Evolutionary conservation across 2,888 invertebrate genomes (phyloP), one percentile per base, ranked within the genome.

Genomic region (Drosophila trichaetosa): DNA sequence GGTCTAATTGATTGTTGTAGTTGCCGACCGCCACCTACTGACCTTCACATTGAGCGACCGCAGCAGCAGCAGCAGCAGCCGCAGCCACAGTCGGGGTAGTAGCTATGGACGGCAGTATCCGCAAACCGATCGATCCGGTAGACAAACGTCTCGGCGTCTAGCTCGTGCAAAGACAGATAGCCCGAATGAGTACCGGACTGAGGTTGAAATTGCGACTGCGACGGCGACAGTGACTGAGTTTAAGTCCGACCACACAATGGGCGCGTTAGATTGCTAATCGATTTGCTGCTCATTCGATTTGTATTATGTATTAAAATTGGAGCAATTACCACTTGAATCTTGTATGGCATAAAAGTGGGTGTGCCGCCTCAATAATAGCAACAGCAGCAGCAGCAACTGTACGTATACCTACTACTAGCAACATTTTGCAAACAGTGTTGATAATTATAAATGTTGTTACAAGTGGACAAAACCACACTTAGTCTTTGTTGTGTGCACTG

Each of bases 291-390:
- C 89, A 85, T 85, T 89, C 83, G 84, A 80, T 88, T 88, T 82
- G 86, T 85, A 85, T 85, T 88, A 85, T 81, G 85, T 84, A 87
- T 87, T 90, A 90, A 87, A 87, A 87, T 90, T 87, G 88, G 90
- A 90, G 90, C 90, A 90, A 87, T 87, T 90, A 90, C 90, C 89
- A 86, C 90, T 86, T 78, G 87, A 80, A 78, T 88, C 90, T 78
- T 71, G 85, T 83, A 90, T 89, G 89, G 62, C 80, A 88, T 83
- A 76, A 80, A 89, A 80, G 90, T 89, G 90, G 90, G 85, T 86
- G 85, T 86, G 85, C 87, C 86, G 65, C 69, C 66, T 66, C 66
- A 75, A 21, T 63, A 69, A 49, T 61, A 53, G 21, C 57, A 63
- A 51, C 64, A 65, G 21, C 51, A 74, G 27, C 67, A 65, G n/a